Evolutionary conservation across 2,888 invertebrate genomes (phyloP).

Genomic region (Strigamia crassipes): DNA sequence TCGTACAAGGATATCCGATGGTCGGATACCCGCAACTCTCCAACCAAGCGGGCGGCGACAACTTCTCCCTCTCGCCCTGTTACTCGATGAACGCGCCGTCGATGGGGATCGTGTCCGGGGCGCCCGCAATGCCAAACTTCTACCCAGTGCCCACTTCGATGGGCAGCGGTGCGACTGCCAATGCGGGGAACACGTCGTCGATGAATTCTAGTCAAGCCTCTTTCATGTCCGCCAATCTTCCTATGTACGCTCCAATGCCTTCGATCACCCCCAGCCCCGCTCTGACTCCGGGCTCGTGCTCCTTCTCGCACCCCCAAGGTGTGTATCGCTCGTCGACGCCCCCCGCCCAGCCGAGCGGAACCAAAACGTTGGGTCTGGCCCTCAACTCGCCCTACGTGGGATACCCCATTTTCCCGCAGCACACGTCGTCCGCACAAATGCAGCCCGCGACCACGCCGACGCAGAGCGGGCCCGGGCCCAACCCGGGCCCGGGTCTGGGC

Average conservation of each 20-base stretch:
- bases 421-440: constrained; percentile 40
- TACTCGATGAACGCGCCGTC: constrained; percentile 39
- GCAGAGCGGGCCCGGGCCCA: constrained; percentile 46
- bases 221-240: constrained; percentile 31
- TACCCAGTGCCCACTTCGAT: constrained; percentile 24
- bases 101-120: constrained; percentile 42
- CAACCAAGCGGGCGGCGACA: constrained; percentile 45
- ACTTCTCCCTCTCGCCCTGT: constrained; percentile 27
- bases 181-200: background rate
- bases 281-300: constrained; percentile 43
- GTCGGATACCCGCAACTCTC: constrained; percentile 45
- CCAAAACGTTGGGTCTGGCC: constrained; percentile 18
- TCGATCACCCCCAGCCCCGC: constrained; percentile 39
- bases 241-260: constrained; percentile 45
- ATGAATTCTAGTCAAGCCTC: constrained; percentile 46
- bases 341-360: constrained; percentile 44
- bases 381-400: constrained; percentile 43
- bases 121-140: constrained; percentile 42
- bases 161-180: constrained; percentile 25
- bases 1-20: constrained; percentile 43
- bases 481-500: no score
- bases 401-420: constrained; percentile 44
- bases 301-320: constrained; percentile 46
- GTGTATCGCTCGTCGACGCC: constrained; percentile 49
- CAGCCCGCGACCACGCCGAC: constrained; percentile 46